Base-by-base conservation (phyloP, 1,140 invertebrate species). In the Macrobrachium nipponense region DNA sequence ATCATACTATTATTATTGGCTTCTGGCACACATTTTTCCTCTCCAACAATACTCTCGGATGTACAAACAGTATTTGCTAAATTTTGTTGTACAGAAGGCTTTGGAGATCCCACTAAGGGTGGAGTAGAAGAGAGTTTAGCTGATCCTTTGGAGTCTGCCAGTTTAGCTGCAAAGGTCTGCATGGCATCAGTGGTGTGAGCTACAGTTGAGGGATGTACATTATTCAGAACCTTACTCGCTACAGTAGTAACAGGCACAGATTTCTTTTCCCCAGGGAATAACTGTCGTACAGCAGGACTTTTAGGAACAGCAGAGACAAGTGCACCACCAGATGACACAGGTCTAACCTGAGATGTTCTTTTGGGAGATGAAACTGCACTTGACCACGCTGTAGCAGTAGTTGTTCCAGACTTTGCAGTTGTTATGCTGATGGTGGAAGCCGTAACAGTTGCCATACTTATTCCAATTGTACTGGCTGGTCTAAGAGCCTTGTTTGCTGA, bases 131-230 rank as follows among this genome's bases (percentile, higher is more conserved):
- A 51, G 0, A 51, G 89, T 78, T 90, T 90, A 80, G 90, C 90
- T 36, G 89, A 89, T 77, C 91, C 89, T 89, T 91, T 90, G 89
- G 91, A 92, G 89, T 93, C 93, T 5, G 93, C 93, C 64, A 94
- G 90, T 90, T 94, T 94, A 2, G 93, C 93, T 64, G 94, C 93
- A 90, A 94, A 94, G 10, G 94, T 93, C 90, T 94, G 93, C 27
- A 92, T 91, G 5, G 92, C 91, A 36, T 90, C 89, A 76, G 89
- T 92, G 18, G 92, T 91, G 12, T 92, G 91, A 43, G 92, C 90
- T 88, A 92, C 92, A 27, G 92, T 91, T 76, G 91, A 89, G 20
- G 94, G 93, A 87, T 94, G 94, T 4, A 93, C 93, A 92, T 93
- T 93, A 36, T 93, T 94, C 72, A 93, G 93, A 89, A 93, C 93